Evolutionary conservation across 2,888 invertebrate species (phyloP).

Genomic region (Conus canariensis): DNA sequence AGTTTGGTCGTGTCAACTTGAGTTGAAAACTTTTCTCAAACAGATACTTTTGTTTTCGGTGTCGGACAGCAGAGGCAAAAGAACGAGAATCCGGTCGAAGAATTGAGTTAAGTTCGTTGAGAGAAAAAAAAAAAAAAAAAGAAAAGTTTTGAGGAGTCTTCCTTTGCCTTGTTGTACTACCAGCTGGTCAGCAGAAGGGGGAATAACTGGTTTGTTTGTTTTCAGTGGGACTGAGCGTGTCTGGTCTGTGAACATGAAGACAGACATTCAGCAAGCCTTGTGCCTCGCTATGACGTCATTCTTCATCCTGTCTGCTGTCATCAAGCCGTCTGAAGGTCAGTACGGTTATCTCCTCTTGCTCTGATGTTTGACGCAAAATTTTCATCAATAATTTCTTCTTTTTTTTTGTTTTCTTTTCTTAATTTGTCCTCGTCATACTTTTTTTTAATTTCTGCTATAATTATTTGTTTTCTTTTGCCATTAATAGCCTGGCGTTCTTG

Average conservation of each 20-base stretch:
- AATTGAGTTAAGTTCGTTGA: neutral
- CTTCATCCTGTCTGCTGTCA: conserved; percentile 27
- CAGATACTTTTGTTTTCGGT: neutral
- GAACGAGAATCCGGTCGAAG: neutral
- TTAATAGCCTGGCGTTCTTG: neutral
- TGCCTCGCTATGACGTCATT: conserved; percentile 33
- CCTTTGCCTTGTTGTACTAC: too few species aligned
- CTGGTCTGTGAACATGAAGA: conserved; percentile 5
- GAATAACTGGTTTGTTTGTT: too few species aligned
- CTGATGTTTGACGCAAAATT: too few species aligned
- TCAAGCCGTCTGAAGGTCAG: conserved; percentile 29
- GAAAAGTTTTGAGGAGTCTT: neutral
- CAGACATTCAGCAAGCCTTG: conserved; percentile 24
- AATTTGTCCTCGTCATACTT: neutral
- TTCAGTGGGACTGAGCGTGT: neutral
- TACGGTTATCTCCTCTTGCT: neutral
- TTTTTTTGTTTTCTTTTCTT: neutral
- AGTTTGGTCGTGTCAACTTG: neutral
- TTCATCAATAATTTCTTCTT: too few species aligned
- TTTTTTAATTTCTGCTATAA: neutral
- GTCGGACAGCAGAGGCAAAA: neutral
- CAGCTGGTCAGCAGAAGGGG: neutral
- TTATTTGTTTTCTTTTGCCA: neutral
- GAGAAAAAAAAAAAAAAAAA: neutral
- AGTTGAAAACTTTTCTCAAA: neutral